Base-by-base conservation (phyloP, 2,797 vertebrate species). In the Arremon aurantiirostris region DNA sequence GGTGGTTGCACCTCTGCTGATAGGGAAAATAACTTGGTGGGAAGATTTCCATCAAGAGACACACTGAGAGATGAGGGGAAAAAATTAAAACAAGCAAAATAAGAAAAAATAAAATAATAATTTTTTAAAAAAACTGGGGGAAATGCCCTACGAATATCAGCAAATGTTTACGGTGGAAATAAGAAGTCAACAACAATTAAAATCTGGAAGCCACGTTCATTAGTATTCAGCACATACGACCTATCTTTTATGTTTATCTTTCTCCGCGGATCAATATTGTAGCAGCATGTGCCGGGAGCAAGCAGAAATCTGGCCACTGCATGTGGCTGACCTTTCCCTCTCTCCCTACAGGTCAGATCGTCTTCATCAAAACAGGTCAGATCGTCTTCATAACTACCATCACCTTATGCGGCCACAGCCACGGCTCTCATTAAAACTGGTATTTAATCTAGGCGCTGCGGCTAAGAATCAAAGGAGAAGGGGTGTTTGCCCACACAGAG, bases 271-370 rank as follows among this genome's bases (percentile, higher is more conserved):
- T 99, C 99, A 98, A 99, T 99, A 99, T 98, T 97, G 91, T 95
- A 98, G 84, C 98, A 98, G 98, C 98, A 96, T 98, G 98, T 95
- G 98, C 96, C 95, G 94, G 97, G 98, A 98, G 98, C 97, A 98
- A 98, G 98, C 97, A 98, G 97, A 97, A 98, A 98, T 98, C 97
- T 82, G 97, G 97, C 94, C 98, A 94, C 98, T 82, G 97, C 98
- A 97, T 98, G 98, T 93, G 96, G 96, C 97, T 98, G 99, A 99
- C 98, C 99, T 99, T 98, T 98, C 96, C 94, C 97, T 97, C 98
- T 98, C 97, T 97, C 94, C 97, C 97, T 97, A 96, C 98, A 98
- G 98, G 98, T 98, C 98, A 98, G 72, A 97, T 95, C 97, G 97
- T 98, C 98, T 97, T 97, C 97, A 91, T 96, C 96, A 96, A 94